phyloP scores from a whole-genome alignment of 2,797 vertebrate genomes.

The Jordanella pulchra region DNA sequence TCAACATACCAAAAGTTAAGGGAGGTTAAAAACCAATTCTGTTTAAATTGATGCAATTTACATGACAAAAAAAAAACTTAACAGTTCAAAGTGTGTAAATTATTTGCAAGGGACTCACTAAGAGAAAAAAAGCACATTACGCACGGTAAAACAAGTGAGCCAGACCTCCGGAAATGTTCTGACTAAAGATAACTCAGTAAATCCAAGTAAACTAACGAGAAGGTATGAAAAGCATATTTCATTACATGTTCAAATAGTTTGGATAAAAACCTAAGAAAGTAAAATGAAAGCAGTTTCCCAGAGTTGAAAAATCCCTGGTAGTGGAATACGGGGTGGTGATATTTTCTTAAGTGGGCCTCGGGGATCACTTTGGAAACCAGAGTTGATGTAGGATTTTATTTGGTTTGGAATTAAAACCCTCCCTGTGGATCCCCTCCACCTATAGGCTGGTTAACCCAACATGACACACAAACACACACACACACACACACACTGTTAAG shows the following conservation, averaged over 20 bases:
- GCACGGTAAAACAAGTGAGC: not conserved
- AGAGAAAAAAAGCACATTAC: not conserved
- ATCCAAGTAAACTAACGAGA: constrained; percentile 57
- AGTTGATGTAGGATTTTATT: constrained; percentile 77
- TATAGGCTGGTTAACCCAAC: constrained; percentile 66
- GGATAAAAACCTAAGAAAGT: constrained; percentile 53
- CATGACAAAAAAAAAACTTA: not conserved
- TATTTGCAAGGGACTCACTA: not conserved
- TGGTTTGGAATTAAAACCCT: constrained; percentile 73
- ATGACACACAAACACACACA: constrained; percentile 37
- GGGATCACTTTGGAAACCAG: constrained; percentile 67
- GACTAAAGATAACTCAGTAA: constrained; percentile 52
- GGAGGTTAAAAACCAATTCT: no score
- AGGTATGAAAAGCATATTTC: constrained; percentile 50
- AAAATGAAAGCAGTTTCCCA: constrained; percentile 46
- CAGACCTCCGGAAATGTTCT: not conserved
- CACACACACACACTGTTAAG: constrained; percentile 46
- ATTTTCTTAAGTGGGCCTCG: constrained; percentile 71
- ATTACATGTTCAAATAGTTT: constrained; percentile 51
- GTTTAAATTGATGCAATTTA: not conserved
- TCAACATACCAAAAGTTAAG: no score
- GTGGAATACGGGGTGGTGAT: constrained; percentile 55
- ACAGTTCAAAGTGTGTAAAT: not conserved
- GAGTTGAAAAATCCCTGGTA: constrained; percentile 54
- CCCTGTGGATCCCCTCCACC: constrained; percentile 60